Percentiles rank a stretch among this genome's conserved stretches.
These are phyloP conservation scores for Zaprionus davidi DNA, from an alignment of 1,140 invertebrate species.

Conservation along the genomic window DNA sequence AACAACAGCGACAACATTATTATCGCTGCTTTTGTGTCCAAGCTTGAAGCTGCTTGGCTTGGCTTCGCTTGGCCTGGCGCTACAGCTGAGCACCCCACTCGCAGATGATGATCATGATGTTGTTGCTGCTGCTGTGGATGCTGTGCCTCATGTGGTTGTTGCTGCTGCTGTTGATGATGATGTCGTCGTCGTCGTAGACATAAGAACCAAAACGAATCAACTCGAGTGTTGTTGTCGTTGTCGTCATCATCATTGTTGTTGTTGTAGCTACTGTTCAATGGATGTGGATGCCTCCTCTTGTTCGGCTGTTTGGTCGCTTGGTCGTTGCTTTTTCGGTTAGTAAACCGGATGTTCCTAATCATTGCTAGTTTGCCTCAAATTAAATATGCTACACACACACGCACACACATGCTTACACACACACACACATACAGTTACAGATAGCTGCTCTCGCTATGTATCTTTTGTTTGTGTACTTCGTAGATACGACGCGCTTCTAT, in stretches of 20 bases:
- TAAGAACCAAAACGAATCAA: conserved; percentile 55
- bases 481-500: conserved; percentile 27
- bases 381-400: conserved; percentile 75
- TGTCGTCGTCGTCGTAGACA: conserved; percentile 30
- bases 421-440: not conserved
- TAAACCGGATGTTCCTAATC: conserved; percentile 84
- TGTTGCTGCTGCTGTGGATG: conserved; percentile 29
- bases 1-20: conserved; percentile 70
- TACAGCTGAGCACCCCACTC: conserved; percentile 66
- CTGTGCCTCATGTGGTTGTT: conserved; percentile 11
- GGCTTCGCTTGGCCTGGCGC: conserved; percentile 56
- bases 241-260: conserved; percentile 33
- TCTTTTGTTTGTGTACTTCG: conserved; percentile 75
- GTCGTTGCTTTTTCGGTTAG: conserved; percentile 81
- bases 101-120: conserved; percentile 27
- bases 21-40: conserved; percentile 78
- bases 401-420: conserved; percentile 15
- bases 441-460: conserved; percentile 32
- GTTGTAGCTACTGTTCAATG: conserved; percentile 75
- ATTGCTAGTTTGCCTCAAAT: conserved; percentile 84
- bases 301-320: conserved; percentile 36
- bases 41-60: conserved; percentile 51
- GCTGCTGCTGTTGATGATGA: conserved; percentile 11
- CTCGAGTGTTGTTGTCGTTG: conserved; percentile 60
- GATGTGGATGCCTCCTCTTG: conserved; percentile 49